A percentile compares a stretch with the other conserved stretches of the same genome.
Evolutionary conservation across 1,140 invertebrate species (phyloP).

Genomic region (Drosophila equinoxialis): DNA sequence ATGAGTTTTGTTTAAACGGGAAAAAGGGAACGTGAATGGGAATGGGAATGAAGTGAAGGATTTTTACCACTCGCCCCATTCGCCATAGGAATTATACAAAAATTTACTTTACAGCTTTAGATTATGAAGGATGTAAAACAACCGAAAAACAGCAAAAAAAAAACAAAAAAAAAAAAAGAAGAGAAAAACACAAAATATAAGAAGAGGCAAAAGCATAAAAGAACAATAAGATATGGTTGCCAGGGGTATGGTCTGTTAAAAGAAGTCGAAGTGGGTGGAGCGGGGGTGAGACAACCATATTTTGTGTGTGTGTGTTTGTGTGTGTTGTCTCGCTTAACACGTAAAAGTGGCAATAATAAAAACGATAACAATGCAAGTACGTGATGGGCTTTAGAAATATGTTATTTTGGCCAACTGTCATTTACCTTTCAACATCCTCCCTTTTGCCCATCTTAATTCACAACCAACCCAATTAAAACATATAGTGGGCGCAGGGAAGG

Average conservation of each 20-base stretch:
- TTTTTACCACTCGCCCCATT: background rate
- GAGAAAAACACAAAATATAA: background rate
- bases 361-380: constrained; percentile 64
- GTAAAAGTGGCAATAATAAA: constrained; percentile 63
- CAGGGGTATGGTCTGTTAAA: background rate
- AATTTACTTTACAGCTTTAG: constrained; percentile 49
- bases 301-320: constrained; percentile 6
- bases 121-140: constrained; percentile 42
- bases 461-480: too few relatives aligned
- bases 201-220: background rate
- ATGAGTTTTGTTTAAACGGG: background rate
- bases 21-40: background rate
- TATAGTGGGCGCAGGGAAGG: background rate
- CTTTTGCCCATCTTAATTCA: background rate
- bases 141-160: constrained; percentile 17
- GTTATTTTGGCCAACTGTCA: constrained; percentile 20
- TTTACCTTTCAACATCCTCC: background rate
- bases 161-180: constrained; percentile 27
- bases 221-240: background rate
- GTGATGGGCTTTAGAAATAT: constrained; percentile 52
- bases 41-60: background rate
- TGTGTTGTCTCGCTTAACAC: constrained; percentile 30
- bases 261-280: background rate
- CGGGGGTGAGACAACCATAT: background rate
- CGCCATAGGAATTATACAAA: constrained; percentile 43